Percentiles rank a stretch among this genome's conserved stretches.
phyloP scores from a whole-genome alignment of 2,797 vertebrate genomes.

The Eulemur albifrons region DNA sequence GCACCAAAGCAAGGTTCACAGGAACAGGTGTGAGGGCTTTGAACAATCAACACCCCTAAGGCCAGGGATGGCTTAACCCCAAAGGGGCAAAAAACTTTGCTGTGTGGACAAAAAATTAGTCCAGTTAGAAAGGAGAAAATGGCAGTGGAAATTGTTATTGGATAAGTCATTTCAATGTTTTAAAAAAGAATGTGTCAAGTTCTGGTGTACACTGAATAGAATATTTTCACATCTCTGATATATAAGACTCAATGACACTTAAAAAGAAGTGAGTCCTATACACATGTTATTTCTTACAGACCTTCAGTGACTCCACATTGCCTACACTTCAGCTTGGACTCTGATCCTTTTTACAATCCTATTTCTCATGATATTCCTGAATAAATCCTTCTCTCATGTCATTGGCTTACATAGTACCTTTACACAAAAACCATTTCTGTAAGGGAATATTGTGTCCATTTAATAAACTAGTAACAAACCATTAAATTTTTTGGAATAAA shows the following conservation, averaged over 20 bases:
- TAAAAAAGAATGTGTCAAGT: slow-evolving; percentile 33
- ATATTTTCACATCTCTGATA: background rate
- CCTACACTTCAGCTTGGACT: background rate
- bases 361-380: background rate
- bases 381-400: background rate
- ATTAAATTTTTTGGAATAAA: background rate
- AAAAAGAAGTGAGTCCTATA: background rate
- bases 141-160: background rate
- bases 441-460: background rate
- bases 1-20: background rate
- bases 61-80: background rate
- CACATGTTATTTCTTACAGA: background rate
- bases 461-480: background rate
- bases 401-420: background rate
- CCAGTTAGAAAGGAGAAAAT: background rate
- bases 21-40: background rate
- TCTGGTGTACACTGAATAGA: slow-evolving; percentile 20
- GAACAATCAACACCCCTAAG: background rate
- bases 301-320: background rate
- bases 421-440: background rate
- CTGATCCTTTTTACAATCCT: background rate
- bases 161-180: background rate
- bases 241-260: background rate
- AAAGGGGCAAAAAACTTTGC: background rate
- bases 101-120: background rate